Percentiles rank a stretch among this genome's conserved stretches.
Evolutionary conservation across 2,888 invertebrate species (phyloP).

Genomic region (Callimorpha dominula): DNA sequence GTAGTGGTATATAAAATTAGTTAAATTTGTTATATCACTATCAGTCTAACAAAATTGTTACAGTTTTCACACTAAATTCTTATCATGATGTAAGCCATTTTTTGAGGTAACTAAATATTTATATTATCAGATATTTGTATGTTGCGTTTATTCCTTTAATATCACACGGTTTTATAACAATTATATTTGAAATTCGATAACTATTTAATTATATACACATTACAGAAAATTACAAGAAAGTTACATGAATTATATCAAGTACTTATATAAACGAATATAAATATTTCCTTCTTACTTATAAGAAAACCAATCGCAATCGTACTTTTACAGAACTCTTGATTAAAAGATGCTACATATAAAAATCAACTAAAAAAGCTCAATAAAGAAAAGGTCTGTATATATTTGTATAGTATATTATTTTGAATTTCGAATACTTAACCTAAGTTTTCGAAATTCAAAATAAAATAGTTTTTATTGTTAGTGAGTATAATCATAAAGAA

Average conservation of each 20-base stretch:
- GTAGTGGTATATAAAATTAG: background rate
- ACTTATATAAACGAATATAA: slow-evolving; percentile 39
- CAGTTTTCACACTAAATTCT: slow-evolving; percentile 4
- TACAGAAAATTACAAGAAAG: slow-evolving; percentile 26
- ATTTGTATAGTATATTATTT: no score
- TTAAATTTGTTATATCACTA: background rate
- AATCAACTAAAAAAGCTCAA: background rate
- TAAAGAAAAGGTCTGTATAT: background rate
- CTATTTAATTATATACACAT: slow-evolving; percentile 42
- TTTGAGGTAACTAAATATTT: slow-evolving; percentile 71
- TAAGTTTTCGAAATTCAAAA: background rate
- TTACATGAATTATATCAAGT: slow-evolving; percentile 43
- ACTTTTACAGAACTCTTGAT: no score
- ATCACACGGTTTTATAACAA: slow-evolving; percentile 72
- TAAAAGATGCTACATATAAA: background rate
- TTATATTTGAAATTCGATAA: slow-evolving; percentile 38
- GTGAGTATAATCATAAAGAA: no score
- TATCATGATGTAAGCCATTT: background rate
- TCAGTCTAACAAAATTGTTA: background rate
- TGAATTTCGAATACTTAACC: no score
- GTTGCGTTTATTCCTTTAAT: slow-evolving; percentile 64
- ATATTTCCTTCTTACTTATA: slow-evolving; percentile 25
- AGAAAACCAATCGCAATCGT: background rate
- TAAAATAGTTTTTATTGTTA: no score
- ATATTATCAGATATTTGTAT: slow-evolving; percentile 37